phyloP scores from a whole-genome alignment of 2,888 invertebrate species.

The Endotricha flammealis region DNA sequence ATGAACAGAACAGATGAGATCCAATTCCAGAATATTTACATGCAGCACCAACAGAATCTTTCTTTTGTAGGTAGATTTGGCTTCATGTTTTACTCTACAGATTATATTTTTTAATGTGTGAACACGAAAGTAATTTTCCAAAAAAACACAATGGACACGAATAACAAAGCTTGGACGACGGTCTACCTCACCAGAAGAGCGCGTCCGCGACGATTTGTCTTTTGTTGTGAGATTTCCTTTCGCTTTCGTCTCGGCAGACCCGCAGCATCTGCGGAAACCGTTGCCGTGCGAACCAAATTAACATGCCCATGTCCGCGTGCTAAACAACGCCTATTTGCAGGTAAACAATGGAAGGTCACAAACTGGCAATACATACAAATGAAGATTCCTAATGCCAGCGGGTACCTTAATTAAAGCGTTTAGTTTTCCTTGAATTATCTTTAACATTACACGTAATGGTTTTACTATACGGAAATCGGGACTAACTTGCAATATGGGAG shows the following conservation, averaged over 20 bases:
- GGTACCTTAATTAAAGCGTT: neutral
- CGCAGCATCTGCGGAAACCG: constrained; percentile 50
- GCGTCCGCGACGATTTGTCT: constrained; percentile 34
- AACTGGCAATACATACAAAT: constrained; percentile 52
- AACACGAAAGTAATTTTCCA: no score
- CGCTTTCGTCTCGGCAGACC: constrained; percentile 53
- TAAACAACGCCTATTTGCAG: constrained; percentile 62
- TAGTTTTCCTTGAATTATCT: constrained; percentile 6
- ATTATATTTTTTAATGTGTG: no score
- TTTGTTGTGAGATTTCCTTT: constrained; percentile 50
- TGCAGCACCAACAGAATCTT: no score
- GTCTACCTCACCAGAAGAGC: constrained; percentile 28
- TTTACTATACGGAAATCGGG: no score
- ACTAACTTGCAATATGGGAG: no score
- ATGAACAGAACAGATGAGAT: no score
- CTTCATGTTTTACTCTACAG: no score
- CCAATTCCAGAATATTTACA: no score
- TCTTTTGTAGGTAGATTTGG: no score
- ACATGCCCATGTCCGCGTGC: constrained; percentile 51
- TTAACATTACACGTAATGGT: no score
- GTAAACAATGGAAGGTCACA: constrained; percentile 69
- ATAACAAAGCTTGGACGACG: no score
- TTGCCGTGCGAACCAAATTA: constrained; percentile 58
- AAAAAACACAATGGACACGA: no score
- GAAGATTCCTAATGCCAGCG: constrained; percentile 23